A percentile compares a stretch with the other conserved stretches of the same genome.
phyloP scores from a whole-genome alignment of 2,113 vertebrate genomes.

The Calonectris borealis region DNA sequence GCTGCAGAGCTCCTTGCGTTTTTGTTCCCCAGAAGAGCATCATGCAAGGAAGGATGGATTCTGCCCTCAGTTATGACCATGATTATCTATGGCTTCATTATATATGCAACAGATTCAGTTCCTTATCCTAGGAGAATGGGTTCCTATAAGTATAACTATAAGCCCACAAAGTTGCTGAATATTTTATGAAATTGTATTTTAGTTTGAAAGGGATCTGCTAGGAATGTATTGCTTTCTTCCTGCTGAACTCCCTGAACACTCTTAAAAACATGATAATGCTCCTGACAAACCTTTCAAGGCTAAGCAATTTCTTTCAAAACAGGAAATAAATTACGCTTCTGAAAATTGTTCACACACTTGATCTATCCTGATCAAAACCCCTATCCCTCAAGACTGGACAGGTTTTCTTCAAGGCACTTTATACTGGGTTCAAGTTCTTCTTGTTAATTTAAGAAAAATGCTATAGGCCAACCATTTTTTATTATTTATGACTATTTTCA shows the following conservation, averaged over 20 bases:
- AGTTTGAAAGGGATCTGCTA: slow-evolving; percentile 37
- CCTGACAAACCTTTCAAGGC: slow-evolving; percentile 61
- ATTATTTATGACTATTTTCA: slow-evolving; percentile 65
- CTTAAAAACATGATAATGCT: slow-evolving; percentile 54
- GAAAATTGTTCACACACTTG: slow-evolving; percentile 31
- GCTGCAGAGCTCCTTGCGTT: neutral
- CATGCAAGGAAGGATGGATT: neutral
- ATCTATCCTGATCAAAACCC: slow-evolving; percentile 17
- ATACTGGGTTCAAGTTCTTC: neutral
- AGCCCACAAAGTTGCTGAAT: slow-evolving; percentile 49
- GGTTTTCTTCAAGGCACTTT: slow-evolving; percentile 24
- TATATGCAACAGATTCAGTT: slow-evolving; percentile 36
- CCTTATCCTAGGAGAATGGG: slow-evolving; percentile 26
- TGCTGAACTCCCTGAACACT: slow-evolving; percentile 43
- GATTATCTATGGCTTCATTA: slow-evolving; percentile 41
- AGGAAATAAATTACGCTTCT: slow-evolving; percentile 41
- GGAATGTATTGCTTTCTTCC: slow-evolving; percentile 42
- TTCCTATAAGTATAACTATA: slow-evolving; percentile 58
- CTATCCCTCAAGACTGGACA: slow-evolving; percentile 3
- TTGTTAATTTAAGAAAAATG: slow-evolving; percentile 60
- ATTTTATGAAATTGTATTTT: slow-evolving; percentile 61
- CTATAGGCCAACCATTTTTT: slow-evolving; percentile 35
- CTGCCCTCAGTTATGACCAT: slow-evolving; percentile 7
- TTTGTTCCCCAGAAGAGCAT: neutral
- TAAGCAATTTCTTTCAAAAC: slow-evolving; percentile 59